A percentile compares a stretch with the other conserved stretches of the same genome.
These are phyloP conservation scores for Stenolophus ochropezus DNA, from an alignment of 2,888 invertebrate species.

Conservation along the genomic window DNA sequence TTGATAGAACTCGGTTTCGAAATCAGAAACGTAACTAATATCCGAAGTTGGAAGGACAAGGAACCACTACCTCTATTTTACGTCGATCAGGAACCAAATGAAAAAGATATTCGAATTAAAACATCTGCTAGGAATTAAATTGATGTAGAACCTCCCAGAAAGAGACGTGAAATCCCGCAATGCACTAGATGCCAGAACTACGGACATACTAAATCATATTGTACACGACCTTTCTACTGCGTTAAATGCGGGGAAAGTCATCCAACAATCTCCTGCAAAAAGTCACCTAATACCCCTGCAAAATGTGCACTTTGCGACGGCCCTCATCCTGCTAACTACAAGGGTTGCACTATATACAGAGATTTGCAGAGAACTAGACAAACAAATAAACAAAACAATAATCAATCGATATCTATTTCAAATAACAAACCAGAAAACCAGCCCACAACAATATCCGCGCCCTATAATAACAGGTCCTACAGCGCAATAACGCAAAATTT, in stretches of 20 bases:
- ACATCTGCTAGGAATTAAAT: constrained; percentile 49
- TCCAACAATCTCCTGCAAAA: constrained; percentile 34
- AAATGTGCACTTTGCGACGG: constrained; percentile 57
- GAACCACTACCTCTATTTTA: constrained; percentile 60
- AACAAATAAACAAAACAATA: no score
- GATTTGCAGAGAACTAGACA: background rate
- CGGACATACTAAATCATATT: constrained; percentile 65
- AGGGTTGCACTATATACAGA: constrained; percentile 42
- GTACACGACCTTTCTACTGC: constrained; percentile 58
- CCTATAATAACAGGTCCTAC: no score
- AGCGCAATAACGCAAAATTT: no score
- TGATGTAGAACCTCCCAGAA: constrained; percentile 59
- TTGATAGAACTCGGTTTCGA: constrained; percentile 54
- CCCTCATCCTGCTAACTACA: constrained; percentile 56
- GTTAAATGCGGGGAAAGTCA: constrained; percentile 62
- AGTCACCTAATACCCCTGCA: constrained; percentile 50
- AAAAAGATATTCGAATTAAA: constrained; percentile 58
- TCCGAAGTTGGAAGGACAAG: constrained; percentile 46
- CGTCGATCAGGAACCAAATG: constrained; percentile 60
- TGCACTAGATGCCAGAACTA: constrained; percentile 64
- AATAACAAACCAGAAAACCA: no score
- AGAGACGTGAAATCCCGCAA: constrained; percentile 48
- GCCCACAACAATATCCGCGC: no score
- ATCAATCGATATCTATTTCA: no score
- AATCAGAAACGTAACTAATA: constrained; percentile 62